Evolutionary conservation across 64 coral and sea anemone genomes (phyloP).

Genomic region (Montipora efflorescens): DNA sequence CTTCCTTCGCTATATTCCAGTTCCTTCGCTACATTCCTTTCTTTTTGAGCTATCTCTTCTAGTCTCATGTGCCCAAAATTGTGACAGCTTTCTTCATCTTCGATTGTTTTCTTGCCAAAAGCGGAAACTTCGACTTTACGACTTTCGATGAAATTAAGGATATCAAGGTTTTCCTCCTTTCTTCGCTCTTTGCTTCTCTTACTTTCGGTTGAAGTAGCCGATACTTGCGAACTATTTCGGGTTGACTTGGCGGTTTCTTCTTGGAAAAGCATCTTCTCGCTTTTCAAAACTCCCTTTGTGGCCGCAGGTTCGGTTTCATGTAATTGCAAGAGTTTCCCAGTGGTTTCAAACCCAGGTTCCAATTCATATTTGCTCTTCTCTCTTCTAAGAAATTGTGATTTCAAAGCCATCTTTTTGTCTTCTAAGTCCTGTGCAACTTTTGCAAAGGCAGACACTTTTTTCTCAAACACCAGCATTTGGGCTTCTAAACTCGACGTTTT

Average conservation of each 20-base stretch:
- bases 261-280: background rate
- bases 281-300: conserved; percentile 15
- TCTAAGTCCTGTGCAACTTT: background rate
- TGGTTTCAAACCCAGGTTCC: background rate
- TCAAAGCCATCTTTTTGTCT: background rate
- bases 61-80: background rate
- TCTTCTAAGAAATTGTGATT: conserved; percentile 29
- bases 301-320: background rate
- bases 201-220: background rate
- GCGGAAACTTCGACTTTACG: background rate
- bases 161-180: background rate
- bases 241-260: background rate
- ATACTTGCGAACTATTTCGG: background rate
- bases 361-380: conserved; percentile 17
- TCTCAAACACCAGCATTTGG: background rate
- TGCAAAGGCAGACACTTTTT: background rate
- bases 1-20: too few relatives aligned
- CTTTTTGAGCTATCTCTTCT: too few relatives aligned
- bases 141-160: background rate
- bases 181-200: background rate
- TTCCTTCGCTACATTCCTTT: too few relatives aligned
- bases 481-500: background rate
- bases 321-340: too few relatives aligned
- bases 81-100: background rate
- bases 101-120: background rate